Base-by-base conservation (phyloP, 2,888 invertebrate genomes). In the Trichogramma dendrolimi region DNA sequence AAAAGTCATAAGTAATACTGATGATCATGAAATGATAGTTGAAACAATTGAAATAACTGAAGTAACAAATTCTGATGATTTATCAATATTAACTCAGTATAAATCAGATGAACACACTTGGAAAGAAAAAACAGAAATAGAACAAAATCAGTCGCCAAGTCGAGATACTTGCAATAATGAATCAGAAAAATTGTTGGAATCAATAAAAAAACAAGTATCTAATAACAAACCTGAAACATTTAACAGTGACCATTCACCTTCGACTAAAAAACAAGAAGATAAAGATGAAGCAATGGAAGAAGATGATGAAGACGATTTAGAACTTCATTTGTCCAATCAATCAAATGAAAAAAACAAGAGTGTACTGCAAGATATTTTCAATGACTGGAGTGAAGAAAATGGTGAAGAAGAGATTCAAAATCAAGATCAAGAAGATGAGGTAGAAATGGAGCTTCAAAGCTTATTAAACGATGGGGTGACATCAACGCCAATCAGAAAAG, bases 331-430 rank as follows among this genome's bases (percentile, higher is more conserved):
- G 3, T 66, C 66, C 1, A 10, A 60, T 7, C 59, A 63, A 8
- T 51, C 67, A 1, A 49, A 62, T 4, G 66, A 63, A 4, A 75
- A 72, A 44, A 72, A 71, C 39, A 70, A 76, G 47, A 78, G 75
- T 60, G 73, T 79, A 0, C 76, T 79, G 58, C 76, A 79, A 61
- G 77, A 77, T 58, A 79, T 79, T 6, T 78, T 78, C 61, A 77
- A 79, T 52, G 79, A 79, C 58, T 79, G 79, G 79, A 72, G 71
- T 6, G 79, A 75, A 49, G 78, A 79, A 52, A 75, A 74, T 66
- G 64, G 63, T 0, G 78, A 78, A 5, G 78, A 77, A 7, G 70
- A 71, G 8, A 52, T 60, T 7, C 67, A 1, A 72, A 71, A 43
- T 43, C 51, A 39, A 46, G 63, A 64, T 8, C 48, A 61, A 8